phyloP scores from a whole-genome alignment of 1,140 invertebrate genomes.

The Papilio xuthus region DNA sequence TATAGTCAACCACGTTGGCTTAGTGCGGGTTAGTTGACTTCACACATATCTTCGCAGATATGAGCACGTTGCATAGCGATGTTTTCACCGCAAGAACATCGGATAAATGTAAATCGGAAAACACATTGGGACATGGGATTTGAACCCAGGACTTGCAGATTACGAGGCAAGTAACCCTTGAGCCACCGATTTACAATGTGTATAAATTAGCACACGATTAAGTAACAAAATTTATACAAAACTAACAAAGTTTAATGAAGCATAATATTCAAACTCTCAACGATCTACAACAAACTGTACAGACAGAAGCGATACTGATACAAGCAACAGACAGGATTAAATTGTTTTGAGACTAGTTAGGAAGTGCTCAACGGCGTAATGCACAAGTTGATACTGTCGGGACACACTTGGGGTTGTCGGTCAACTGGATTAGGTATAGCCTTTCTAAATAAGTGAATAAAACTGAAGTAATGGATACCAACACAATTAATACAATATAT shows the following conservation, averaged over 20 bases:
- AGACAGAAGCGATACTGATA: not conserved
- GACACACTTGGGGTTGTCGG: not conserved
- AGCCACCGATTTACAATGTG: not conserved
- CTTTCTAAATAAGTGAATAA: not conserved
- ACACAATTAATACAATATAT: too few species aligned
- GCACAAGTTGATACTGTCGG: slow-evolving; percentile 38
- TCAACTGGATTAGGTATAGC: slow-evolving; percentile 24
- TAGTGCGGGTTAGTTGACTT: too few species aligned
- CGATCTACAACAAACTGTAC: slow-evolving; percentile 13
- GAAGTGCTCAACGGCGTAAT: slow-evolving; percentile 40
- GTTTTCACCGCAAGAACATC: too few species aligned
- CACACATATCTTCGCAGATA: too few species aligned
- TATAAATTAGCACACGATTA: not conserved
- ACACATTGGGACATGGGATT: too few species aligned
- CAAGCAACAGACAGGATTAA: slow-evolving; percentile 20
- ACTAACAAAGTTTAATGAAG: not conserved
- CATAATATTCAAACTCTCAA: not conserved
- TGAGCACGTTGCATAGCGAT: too few species aligned
- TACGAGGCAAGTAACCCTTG: too few species aligned
- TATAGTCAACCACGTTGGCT: too few species aligned
- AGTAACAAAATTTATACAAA: not conserved
- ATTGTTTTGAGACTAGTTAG: slow-evolving; percentile 39
- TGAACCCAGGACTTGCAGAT: too few species aligned
- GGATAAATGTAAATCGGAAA: too few species aligned
- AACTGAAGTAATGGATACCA: not conserved